Base-by-base conservation (phyloP, 64 coral and sea anemone genomes). In the Dendrophyllia cribrosa region DNA sequence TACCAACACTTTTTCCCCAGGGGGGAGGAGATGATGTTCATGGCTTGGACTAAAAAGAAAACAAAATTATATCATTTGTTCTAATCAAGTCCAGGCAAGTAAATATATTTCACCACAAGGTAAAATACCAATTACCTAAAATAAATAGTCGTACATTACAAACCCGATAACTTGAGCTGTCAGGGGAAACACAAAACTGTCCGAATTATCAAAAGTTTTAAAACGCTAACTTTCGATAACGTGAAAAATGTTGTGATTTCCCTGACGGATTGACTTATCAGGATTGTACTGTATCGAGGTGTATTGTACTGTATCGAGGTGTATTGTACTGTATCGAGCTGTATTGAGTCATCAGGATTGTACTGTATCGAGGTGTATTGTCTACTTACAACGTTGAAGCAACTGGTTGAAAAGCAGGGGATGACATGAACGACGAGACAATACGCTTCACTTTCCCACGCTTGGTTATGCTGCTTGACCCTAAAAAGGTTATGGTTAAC, bases 381-480 rank as follows among this genome's bases (percentile, higher is more conserved):
- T 34, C 3, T 48, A 96, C 97, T 99, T 49, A 99, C 97, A 99
- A 99, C 14, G 97, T 92, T 5, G 97, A 96, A 56, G 97, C 52
- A 17, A 99, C 88, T 8, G 97, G 91, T 72, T 95, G 97, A 72
- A 86, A 96, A 17, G 88, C 63, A 16, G 94, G 78, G 5, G 91
- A 82, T 74, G 97, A 85, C 20, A 96, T 75, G 13, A 95, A 88
- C 3, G 91, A 93, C 17, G 94, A 93, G 47, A 99, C 87, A 26
- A 99, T 96, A 26, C 89, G 77, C 66, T 99, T 99, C 83, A 99
- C 77, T 76, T 99, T 99, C 17, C 79, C 95, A 76, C 92, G 90
- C 56, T 53, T 97, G 24, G 76, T 93, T 7, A 72, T 53, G 14
- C 69, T 69, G 43, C 58, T 43, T 24, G 73, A 68, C n/a, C 82